Base-by-base conservation (phyloP, 2,113 vertebrate genomes). In the Uropsilus gracilis region DNA sequence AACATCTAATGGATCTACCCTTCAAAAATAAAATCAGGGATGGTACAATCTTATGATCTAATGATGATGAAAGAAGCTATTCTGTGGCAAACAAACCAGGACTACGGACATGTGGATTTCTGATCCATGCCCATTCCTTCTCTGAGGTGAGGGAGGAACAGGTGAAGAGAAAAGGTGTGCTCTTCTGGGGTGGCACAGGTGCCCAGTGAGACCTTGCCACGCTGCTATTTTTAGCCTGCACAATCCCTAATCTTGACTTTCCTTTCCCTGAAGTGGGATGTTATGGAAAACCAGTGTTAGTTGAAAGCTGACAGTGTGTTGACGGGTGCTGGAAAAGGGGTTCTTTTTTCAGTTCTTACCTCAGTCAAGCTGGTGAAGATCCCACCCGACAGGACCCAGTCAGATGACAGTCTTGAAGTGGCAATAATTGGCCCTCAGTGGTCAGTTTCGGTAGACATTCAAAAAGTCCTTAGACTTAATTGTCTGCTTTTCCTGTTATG, bases 401-500 rank as follows among this genome's bases (percentile, higher is more conserved):
- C 3, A 48, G 44, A 28, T 22, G 42, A 12, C 63, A 14, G 66
- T 39, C 59, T 46, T 39, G 42, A 55, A 34, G 44, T 34, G 66
- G 69, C 50, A 24, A 66, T 80, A 4, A 66, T 84, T 55, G 93
- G 48, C 68, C 48, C 53, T 81, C 17, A 44, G 13, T 2, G 30
- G 59, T 69, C 28, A 39, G 37, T 71, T 81, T 71, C 90, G 48
- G 86, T 24, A 11, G 37, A 82, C 22, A 4, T 46, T 17, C 80
- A 44, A 30, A 93, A 84, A 80, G 81, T 10, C 78, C 42, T 30
- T 50, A 39, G 80, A 69, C 86, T 94, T 89, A 85, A 71, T 89
- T 81, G 71, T 30, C 57, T 69, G 14, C 44, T 37, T 91, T 95
- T 50, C 72, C 66, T 90, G 39, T 48, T 57, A 87, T 84, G 68